Conservation (phyloP, 2,888 invertebrate species). For the Tiliacea citrago region DNA sequence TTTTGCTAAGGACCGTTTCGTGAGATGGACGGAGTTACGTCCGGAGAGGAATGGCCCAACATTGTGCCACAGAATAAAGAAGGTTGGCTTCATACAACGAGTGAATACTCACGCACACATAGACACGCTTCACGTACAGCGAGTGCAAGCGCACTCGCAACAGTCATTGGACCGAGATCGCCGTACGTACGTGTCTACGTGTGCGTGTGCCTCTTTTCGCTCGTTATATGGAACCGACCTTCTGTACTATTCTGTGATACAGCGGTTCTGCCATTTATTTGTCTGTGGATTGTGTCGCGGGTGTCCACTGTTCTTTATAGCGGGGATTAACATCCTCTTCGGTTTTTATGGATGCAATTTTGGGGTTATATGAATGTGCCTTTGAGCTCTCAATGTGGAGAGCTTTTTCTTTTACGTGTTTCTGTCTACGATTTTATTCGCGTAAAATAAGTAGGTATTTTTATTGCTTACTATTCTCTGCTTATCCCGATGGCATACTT, state of each 20-base stretch:
- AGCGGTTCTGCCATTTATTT: slow-evolving; percentile 19
- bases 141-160: not conserved
- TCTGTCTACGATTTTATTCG: not conserved
- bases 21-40: slow-evolving; percentile 45
- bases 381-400: slow-evolving; percentile 10
- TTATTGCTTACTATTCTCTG: slow-evolving; percentile 2
- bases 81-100: not conserved
- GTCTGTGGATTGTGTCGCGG: slow-evolving; percentile 31
- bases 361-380: slow-evolving; percentile 12
- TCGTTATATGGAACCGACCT: not conserved
- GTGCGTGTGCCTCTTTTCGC: not conserved
- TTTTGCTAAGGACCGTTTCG: slow-evolving; percentile 33
- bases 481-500: not conserved
- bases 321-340: slow-evolving; percentile 25
- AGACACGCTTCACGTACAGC: not conserved
- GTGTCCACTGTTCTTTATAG: slow-evolving; percentile 45
- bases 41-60: slow-evolving; percentile 34
- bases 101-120: not conserved
- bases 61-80: slow-evolving; percentile 26
- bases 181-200: not conserved
- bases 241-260: slow-evolving; percentile 16
- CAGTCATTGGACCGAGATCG: not conserved
- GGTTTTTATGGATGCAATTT: slow-evolving; percentile 47
- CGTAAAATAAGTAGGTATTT: not conserved
- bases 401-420: slow-evolving; percentile 24